phyloP scores from a whole-genome alignment of 1,140 invertebrate species.

The Drusus annulatus region DNA sequence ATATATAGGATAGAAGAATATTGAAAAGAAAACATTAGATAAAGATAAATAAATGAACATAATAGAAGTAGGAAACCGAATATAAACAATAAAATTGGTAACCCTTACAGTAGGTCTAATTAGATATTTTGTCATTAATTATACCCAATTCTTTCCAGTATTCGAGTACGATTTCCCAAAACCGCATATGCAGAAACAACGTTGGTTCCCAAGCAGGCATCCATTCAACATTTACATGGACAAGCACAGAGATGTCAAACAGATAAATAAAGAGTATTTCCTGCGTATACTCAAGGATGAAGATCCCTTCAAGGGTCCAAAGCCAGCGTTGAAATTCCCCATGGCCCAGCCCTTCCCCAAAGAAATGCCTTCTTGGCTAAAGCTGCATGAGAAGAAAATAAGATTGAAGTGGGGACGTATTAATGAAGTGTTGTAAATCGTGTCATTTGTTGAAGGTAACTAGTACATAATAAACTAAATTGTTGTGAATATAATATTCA shows the following conservation, averaged over 20 bases:
- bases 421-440: constrained; percentile 71
- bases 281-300: constrained; percentile 84
- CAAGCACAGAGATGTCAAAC: constrained; percentile 90
- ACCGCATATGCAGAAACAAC: constrained; percentile 81
- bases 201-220: constrained; percentile 85
- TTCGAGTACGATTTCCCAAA: constrained; percentile 93
- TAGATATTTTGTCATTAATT: not conserved
- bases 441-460: no score
- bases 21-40: no score
- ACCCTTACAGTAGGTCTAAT: no score
- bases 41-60: no score
- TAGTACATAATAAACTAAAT: no score
- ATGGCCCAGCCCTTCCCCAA: constrained; percentile 77
- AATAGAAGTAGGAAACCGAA: no score
- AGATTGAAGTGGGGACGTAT: constrained; percentile 78
- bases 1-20: no score
- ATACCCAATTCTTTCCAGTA: constrained; percentile 70
- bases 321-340: constrained; percentile 80
- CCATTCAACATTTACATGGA: constrained; percentile 94
- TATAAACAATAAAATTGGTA: no score
- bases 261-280: constrained; percentile 88
- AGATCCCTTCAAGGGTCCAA: constrained; percentile 85
- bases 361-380: constrained; percentile 83
- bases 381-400: constrained; percentile 78
- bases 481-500: no score